Evolutionary conservation across 2,797 vertebrate genomes (phyloP).

Genomic region (Sorex maritimensis): DNA sequence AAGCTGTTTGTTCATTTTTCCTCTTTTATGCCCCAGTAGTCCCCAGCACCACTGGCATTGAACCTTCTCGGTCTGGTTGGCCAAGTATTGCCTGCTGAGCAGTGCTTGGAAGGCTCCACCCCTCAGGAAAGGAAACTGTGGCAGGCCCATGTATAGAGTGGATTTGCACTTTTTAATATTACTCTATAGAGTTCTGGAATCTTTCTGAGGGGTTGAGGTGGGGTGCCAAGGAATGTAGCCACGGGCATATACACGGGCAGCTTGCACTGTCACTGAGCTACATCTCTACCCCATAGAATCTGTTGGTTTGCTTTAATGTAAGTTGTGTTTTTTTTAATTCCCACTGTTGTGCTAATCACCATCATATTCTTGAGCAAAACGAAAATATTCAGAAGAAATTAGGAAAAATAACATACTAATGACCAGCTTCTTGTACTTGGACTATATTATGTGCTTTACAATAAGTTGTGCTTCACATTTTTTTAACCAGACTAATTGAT

Average conservation of each 20-base stretch:
- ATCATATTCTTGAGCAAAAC: conserved; percentile 8
- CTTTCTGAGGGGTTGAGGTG: too few relatives aligned
- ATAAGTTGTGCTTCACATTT: background rate
- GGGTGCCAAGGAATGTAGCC: too few relatives aligned
- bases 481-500: background rate
- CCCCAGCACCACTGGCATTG: too few relatives aligned
- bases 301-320: conserved; percentile 20
- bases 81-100: too few relatives aligned
- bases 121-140: too few relatives aligned
- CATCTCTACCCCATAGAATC: background rate
- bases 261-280: background rate
- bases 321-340: background rate
- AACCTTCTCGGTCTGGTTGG: too few relatives aligned
- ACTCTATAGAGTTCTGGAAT: too few relatives aligned
- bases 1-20: too few relatives aligned
- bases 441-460: background rate
- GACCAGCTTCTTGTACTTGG: background rate
- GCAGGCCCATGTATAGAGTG: too few relatives aligned
- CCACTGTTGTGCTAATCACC: background rate
- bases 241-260: background rate
- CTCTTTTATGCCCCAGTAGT: too few relatives aligned
- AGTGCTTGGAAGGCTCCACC: too few relatives aligned
- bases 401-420: background rate
- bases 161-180: too few relatives aligned
- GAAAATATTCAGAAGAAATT: background rate